These are phyloP conservation scores for Lophius americanus DNA, from an alignment of 2,797 vertebrate genomes.

Conservation along the genomic window DNA sequence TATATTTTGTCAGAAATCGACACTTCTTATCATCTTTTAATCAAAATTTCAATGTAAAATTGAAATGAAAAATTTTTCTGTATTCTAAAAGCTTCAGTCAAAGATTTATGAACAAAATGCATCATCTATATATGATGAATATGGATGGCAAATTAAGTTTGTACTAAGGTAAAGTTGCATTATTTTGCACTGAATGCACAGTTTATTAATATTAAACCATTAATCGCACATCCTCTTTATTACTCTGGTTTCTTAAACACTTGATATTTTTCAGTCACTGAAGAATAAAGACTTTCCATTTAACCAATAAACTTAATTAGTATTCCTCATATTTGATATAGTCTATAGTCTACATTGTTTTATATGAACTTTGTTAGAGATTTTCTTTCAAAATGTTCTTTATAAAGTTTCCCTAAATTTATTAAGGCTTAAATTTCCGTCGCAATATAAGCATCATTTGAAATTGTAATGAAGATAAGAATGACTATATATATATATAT, in stretches of 20 bases:
- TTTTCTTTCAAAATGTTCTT: background rate
- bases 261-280: background rate
- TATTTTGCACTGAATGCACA: too few relatives aligned
- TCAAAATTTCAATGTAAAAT: too few relatives aligned
- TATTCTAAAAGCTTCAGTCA: too few relatives aligned
- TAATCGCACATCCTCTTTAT: background rate
- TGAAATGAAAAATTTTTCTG: too few relatives aligned
- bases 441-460: too few relatives aligned
- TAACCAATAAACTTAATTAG: background rate
- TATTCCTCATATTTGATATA: background rate
- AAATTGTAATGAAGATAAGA: too few relatives aligned
- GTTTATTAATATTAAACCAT: background rate
- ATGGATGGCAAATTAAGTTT: background rate
- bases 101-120: too few relatives aligned
- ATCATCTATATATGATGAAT: background rate
- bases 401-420: background rate
- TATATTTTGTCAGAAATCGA: too few relatives aligned
- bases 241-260: background rate
- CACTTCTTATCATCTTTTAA: too few relatives aligned
- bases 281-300: background rate
- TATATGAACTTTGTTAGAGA: background rate
- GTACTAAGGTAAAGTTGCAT: background rate
- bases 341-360: background rate
- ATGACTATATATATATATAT: too few relatives aligned
- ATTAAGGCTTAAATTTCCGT: too few relatives aligned